Evolutionary conservation across 2,113 vertebrate species (phyloP).

Genomic region (Panthera leo): DNA sequence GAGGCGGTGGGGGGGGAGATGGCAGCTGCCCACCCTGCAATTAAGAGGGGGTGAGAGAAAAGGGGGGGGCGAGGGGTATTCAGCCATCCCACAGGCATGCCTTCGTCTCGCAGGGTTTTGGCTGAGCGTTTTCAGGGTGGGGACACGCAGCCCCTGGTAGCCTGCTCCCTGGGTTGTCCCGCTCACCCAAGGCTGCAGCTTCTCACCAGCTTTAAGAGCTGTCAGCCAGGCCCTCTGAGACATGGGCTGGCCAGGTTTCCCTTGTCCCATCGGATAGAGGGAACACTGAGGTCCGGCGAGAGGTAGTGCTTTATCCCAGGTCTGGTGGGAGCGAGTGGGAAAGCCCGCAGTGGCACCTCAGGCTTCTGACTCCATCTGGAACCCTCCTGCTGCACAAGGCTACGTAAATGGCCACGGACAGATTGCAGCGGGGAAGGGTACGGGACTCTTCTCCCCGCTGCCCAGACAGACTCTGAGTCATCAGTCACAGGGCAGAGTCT

Average conservation of each 20-base stretch:
- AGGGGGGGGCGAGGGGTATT: not conserved
- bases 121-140: not conserved
- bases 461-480: not conserved
- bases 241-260: not conserved
- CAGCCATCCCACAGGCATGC: not conserved
- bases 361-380: not conserved
- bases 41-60: conserved; percentile 40
- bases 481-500: not conserved
- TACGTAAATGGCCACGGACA: rapidly evolving
- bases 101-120: not conserved
- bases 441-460: not conserved
- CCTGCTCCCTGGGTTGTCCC: not conserved
- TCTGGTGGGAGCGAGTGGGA: not conserved
- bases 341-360: not conserved
- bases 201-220: not conserved
- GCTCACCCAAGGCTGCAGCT: too few relatives aligned
- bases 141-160: not conserved
- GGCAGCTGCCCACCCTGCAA: conserved; percentile 71
- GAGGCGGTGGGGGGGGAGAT: not conserved
- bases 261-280: rapidly evolving
- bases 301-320: not conserved
- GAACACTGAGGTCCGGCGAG: not conserved
- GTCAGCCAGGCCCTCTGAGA: not conserved
- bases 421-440: not conserved
- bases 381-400: not conserved